Evolutionary conservation across 2,113 vertebrate genomes (phyloP).

Genomic region (Zosterops hypoxanthus): DNA sequence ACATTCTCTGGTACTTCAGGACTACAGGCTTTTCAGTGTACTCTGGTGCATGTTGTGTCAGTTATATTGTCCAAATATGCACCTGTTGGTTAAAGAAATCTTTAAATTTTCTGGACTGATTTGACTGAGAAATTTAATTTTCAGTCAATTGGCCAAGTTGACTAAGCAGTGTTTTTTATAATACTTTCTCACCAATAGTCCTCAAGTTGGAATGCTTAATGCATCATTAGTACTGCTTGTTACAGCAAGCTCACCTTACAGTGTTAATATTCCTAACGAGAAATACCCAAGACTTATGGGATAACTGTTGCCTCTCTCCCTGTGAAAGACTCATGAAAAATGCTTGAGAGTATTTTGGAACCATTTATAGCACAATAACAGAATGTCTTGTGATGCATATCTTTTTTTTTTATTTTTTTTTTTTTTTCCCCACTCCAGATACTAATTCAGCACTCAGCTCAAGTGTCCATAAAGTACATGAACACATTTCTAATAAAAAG

Average conservation of each 20-base stretch:
- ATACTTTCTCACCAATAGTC: not conserved
- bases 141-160: not conserved
- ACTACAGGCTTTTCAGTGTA: not conserved
- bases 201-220: not conserved
- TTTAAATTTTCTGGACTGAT: not conserved
- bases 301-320: not conserved
- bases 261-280: not conserved
- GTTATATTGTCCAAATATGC: not conserved
- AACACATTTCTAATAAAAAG: constrained; percentile 56
- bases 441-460: constrained; percentile 24
- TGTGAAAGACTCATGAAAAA: not conserved
- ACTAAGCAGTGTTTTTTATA: not conserved
- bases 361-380: not conserved
- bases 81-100: not conserved
- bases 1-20: not conserved
- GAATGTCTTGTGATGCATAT: not conserved
- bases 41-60: not conserved
- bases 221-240: not conserved
- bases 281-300: not conserved
- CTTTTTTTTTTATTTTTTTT: not conserved
- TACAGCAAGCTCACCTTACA: not conserved
- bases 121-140: not conserved
- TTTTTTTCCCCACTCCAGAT: not conserved
- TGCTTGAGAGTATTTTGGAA: not conserved
- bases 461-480: constrained; percentile 36